Percentiles rank a stretch among this genome's conserved stretches.
These are phyloP conservation scores for Chiloscyllium punctatum DNA, from an alignment of 2,797 vertebrate species.

Conservation along the genomic window DNA sequence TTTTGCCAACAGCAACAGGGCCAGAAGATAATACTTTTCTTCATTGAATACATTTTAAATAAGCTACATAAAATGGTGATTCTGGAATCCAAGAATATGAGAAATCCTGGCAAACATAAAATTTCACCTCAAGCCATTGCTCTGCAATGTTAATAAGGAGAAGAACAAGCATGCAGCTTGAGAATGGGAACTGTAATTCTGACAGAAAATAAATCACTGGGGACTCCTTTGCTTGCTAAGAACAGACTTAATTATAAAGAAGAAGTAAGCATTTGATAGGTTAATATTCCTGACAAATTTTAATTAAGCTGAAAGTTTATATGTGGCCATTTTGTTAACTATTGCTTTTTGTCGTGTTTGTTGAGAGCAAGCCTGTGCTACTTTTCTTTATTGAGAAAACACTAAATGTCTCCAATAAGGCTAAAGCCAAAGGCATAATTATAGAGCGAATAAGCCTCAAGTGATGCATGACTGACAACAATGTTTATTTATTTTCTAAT, in stretches of 20 bases:
- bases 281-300: neutral
- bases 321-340: neutral
- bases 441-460: neutral
- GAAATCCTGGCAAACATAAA: neutral
- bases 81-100: neutral
- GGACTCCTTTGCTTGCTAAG: neutral
- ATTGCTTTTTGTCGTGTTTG: neutral
- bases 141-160: neutral
- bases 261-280: neutral
- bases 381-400: neutral
- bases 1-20: neutral
- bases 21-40: neutral
- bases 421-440: neutral
- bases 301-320: neutral
- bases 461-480: neutral
- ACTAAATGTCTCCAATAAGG: neutral
- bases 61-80: too few species aligned
- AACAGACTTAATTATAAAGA: neutral
- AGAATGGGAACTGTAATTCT: neutral
- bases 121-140: neutral
- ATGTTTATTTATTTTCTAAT: neutral
- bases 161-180: neutral
- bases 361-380: neutral
- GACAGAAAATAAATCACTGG: neutral
- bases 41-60: neutral